Conservation (phyloP, 1,140 invertebrate species). For the Drosophila aff. region DNA sequence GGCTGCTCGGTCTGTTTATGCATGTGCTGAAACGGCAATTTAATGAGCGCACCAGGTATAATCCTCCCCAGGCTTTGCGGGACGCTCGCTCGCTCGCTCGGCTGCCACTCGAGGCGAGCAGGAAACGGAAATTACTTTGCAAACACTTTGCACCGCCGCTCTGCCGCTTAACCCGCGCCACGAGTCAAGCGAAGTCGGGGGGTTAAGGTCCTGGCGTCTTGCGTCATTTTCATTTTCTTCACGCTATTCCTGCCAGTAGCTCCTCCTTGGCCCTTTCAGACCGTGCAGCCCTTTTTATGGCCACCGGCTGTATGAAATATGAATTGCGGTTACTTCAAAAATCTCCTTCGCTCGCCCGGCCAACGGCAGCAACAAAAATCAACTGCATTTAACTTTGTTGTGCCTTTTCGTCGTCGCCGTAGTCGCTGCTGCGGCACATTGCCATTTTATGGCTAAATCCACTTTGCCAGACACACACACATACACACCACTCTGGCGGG, state of each 20-base stretch:
- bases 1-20: constrained; percentile 53
- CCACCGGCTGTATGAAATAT: constrained; percentile 79
- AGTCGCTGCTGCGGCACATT: constrained; percentile 61
- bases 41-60: constrained; percentile 59
- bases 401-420: constrained; percentile 57
- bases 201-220: constrained; percentile 49
- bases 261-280: constrained; percentile 45
- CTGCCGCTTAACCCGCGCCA: constrained; percentile 29
- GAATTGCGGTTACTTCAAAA: constrained; percentile 79
- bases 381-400: constrained; percentile 82
- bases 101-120: constrained; percentile 75
- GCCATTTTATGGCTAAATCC: constrained; percentile 83
- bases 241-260: constrained; percentile 52
- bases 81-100: constrained; percentile 19
- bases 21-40: constrained; percentile 63
- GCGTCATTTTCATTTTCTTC: constrained; percentile 78
- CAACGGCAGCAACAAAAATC: constrained; percentile 69
- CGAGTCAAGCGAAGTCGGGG: constrained; percentile 67
- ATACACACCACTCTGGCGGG: constrained; percentile 3
- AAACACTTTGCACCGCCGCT: constrained; percentile 75
- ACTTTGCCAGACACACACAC: constrained; percentile 57
- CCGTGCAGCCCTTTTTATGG: constrained; percentile 62
- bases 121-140: constrained; percentile 83
- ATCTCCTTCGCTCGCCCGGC: constrained; percentile 50
- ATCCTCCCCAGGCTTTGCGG: constrained; percentile 7